A percentile compares a stretch with the other conserved stretches of the same genome.
Evolutionary conservation across 2,888 invertebrate genomes (phyloP).

Genomic region (Drosophila barbarae): DNA sequence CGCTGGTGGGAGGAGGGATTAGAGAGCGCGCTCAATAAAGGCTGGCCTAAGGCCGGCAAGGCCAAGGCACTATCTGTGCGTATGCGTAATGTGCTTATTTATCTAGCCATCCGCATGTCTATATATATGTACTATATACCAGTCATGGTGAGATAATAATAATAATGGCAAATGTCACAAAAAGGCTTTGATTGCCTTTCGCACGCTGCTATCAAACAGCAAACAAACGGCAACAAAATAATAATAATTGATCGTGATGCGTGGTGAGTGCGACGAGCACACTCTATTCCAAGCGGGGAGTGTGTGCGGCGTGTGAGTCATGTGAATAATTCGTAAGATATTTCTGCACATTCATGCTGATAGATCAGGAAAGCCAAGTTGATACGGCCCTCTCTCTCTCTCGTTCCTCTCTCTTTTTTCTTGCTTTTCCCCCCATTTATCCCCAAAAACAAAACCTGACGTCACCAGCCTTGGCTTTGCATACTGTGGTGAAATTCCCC

Average conservation of each 20-base stretch:
- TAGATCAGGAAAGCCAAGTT: slow-evolving; percentile 35
- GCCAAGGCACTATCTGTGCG: slow-evolving; percentile 22
- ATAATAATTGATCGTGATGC: slow-evolving; percentile 36
- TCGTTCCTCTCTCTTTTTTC: no score
- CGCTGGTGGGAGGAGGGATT: slow-evolving; percentile 15
- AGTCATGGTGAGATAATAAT: slow-evolving; percentile 38
- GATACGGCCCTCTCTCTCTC: slow-evolving; percentile 17
- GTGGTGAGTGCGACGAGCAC: slow-evolving; percentile 5
- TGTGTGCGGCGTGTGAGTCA: slow-evolving; percentile 25
- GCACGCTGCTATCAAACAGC: slow-evolving; percentile 31
- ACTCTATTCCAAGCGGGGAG: not conserved
- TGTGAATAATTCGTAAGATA: slow-evolving; percentile 31
- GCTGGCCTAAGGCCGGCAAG: slow-evolving; percentile 33
- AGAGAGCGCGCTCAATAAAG: slow-evolving; percentile 26
- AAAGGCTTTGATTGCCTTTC: slow-evolving; percentile 29
- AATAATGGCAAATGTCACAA: slow-evolving; percentile 30
- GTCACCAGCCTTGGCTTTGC: slow-evolving; percentile 24
- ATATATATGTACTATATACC: not conserved
- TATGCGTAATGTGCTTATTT: slow-evolving; percentile 30
- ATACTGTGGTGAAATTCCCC: slow-evolving; percentile 56
- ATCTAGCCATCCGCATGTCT: not conserved
- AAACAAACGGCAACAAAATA: slow-evolving; percentile 14
- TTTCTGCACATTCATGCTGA: slow-evolving; percentile 46
- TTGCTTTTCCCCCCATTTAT: no score
- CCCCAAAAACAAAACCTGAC: slow-evolving; percentile 10